Conservation (phyloP, 2,797 vertebrate genomes). For the Aldrovandia affinis region DNA sequence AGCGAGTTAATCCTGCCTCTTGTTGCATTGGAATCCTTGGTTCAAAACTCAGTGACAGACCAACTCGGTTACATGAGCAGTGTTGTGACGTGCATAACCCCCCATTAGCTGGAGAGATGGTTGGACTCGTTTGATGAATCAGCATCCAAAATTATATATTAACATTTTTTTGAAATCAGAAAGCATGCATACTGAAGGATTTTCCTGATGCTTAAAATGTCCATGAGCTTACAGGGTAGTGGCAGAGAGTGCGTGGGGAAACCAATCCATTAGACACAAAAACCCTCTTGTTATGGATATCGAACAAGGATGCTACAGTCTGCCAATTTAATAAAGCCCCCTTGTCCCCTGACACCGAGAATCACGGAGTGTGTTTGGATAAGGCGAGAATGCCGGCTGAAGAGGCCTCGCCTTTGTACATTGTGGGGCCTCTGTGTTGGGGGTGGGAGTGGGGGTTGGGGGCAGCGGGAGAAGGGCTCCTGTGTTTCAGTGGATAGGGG, state of each 20-base stretch:
- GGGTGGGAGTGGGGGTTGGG: conserved; percentile 48
- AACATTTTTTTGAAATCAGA: background rate
- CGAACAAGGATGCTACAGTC: conserved; percentile 64
- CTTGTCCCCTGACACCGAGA: conserved; percentile 41
- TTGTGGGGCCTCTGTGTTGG: conserved; percentile 64
- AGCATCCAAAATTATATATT: background rate
- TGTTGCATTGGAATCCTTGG: too few species aligned
- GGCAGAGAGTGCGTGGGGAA: conserved; percentile 61
- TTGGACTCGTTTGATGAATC: background rate
- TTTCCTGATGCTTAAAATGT: too few species aligned
- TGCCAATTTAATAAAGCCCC: conserved; percentile 48
- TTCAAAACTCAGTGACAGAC: too few species aligned
- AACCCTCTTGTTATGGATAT: conserved; percentile 58
- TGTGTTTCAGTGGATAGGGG: conserved; percentile 48
- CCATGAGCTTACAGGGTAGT: conserved; percentile 74
- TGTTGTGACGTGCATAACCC: background rate
- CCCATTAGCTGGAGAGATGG: background rate
- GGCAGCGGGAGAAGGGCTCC: conserved; percentile 35
- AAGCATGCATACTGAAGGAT: background rate
- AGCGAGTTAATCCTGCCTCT: too few species aligned
- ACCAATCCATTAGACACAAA: conserved; percentile 66
- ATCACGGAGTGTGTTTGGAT: conserved; percentile 55
- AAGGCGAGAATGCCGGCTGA: conserved; percentile 50
- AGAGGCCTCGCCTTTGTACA: conserved; percentile 59
- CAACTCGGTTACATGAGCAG: background rate